Percentiles rank a stretch among this genome's conserved stretches.
These are phyloP conservation scores for Aporophyla lueneburgensis DNA, from an alignment of 2,888 invertebrate species.

Conservation along the genomic window DNA sequence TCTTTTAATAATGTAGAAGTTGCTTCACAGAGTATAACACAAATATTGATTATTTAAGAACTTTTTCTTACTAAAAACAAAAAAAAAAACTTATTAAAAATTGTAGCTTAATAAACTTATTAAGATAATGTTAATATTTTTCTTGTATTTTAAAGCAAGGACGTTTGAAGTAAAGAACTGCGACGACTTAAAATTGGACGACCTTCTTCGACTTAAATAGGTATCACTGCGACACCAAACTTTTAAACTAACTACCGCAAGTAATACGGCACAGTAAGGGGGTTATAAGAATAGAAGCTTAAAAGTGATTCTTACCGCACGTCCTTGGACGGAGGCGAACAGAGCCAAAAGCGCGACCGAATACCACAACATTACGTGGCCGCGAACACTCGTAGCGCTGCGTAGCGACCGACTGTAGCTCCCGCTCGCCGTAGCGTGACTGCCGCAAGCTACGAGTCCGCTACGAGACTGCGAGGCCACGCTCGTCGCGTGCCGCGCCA, in stretches of 20 bases:
- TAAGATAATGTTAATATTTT: no score
- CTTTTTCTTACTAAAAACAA: not conserved
- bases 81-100: not conserved
- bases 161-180: not conserved
- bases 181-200: slow-evolving; percentile 24
- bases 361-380: slow-evolving; percentile 85
- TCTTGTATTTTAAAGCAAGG: not conserved
- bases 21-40: not conserved
- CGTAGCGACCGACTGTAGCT: slow-evolving; percentile 81
- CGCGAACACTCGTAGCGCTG: slow-evolving; percentile 74
- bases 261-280: slow-evolving; percentile 43
- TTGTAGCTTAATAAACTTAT: not conserved
- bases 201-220: slow-evolving; percentile 23
- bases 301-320: slow-evolving; percentile 85
- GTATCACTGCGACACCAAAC: slow-evolving; percentile 55
- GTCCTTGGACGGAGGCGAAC: slow-evolving; percentile 87
- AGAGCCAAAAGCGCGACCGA: slow-evolving; percentile 84
- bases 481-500: slow-evolving; percentile 63
- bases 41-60: not conserved
- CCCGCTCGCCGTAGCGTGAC: slow-evolving; percentile 83
- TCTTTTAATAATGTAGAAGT: not conserved
- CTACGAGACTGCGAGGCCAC: slow-evolving; percentile 71
- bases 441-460: slow-evolving; percentile 82
- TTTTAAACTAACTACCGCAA: slow-evolving; percentile 63
- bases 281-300: slow-evolving; percentile 60